Conservation (phyloP, 2,888 invertebrate species). For the Caenorhabditis virilis region DNA sequence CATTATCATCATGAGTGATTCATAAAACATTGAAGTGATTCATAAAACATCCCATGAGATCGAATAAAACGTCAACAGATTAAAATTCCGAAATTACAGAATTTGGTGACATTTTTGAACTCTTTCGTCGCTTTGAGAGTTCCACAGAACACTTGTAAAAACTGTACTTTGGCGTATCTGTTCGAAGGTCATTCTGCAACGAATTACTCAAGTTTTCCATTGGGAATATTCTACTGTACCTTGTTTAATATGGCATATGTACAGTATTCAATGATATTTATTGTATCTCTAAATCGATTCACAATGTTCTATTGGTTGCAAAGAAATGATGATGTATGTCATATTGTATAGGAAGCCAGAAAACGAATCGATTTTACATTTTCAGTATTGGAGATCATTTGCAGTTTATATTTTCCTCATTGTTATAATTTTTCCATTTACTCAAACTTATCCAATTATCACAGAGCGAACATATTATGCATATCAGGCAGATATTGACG, state of each 20-base stretch:
- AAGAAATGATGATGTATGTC: conserved; percentile 1
- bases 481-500: not conserved
- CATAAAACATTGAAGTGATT: too few relatives aligned
- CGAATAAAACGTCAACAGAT: too few relatives aligned
- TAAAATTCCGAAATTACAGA: too few relatives aligned
- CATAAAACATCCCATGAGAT: too few relatives aligned
- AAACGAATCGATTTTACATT: not conserved
- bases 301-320: conserved; percentile 12
- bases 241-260: conserved; percentile 8
- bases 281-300: conserved; percentile 9
- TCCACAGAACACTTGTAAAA: conserved; percentile 19
- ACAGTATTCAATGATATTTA: conserved; percentile 14
- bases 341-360: not conserved
- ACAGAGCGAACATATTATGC: not conserved
- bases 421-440: not conserved
- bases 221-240: conserved; percentile 6
- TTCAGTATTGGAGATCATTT: not conserved
- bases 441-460: not conserved
- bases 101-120: conserved; percentile 17
- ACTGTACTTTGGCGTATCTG: conserved; percentile 12
- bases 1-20: too few relatives aligned
- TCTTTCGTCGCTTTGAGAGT: conserved; percentile 12
- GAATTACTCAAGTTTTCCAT: conserved; percentile 1
- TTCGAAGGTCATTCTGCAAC: conserved; percentile 4
- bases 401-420: not conserved